Percentiles rank a stretch among this genome's conserved stretches.
phyloP scores from a whole-genome alignment of 1,140 invertebrate genomes.

The Orchesella cincta region DNA sequence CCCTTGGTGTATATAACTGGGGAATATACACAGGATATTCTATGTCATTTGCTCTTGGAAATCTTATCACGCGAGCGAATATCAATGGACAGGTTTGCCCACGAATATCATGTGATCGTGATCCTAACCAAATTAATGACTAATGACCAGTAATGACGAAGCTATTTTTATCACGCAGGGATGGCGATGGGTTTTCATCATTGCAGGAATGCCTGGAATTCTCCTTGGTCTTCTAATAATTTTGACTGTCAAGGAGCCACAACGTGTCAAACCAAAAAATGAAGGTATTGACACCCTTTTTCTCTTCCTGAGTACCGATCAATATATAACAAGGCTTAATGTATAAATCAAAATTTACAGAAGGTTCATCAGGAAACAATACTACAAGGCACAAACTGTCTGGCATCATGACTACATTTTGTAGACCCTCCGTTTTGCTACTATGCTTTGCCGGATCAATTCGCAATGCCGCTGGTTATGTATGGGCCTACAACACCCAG shows the following conservation, averaged over 20 bases:
- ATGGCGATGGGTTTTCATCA: constrained; percentile 58
- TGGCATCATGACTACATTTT: constrained; percentile 28
- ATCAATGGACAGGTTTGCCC: constrained; percentile 54
- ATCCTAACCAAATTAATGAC: constrained; percentile 7
- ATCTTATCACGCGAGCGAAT: constrained; percentile 57
- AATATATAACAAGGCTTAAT: no score
- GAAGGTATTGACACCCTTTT: background rate
- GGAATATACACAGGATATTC: no score
- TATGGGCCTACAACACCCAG: constrained; percentile 60
- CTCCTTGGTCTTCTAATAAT: constrained; percentile 55
- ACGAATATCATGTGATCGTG: constrained; percentile 47
- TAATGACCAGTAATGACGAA: no score
- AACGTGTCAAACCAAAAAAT: constrained; percentile 40
- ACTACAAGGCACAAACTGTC: constrained; percentile 22
- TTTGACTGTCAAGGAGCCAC: constrained; percentile 56
- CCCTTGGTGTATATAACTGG: no score
- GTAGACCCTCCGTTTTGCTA: constrained; percentile 43
- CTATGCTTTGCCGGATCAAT: constrained; percentile 48
- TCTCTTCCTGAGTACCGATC: no score
- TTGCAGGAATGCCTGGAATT: constrained; percentile 57
- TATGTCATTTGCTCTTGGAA: constrained; percentile 58
- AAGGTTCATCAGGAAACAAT: no score
- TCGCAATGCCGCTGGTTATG: constrained; percentile 56
- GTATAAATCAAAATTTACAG: no score
- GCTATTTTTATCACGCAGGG: constrained; percentile 47